These are phyloP conservation scores for Camelus dromedarius DNA, from an alignment of 2,113 vertebrate genomes.

Conservation along the genomic window DNA sequence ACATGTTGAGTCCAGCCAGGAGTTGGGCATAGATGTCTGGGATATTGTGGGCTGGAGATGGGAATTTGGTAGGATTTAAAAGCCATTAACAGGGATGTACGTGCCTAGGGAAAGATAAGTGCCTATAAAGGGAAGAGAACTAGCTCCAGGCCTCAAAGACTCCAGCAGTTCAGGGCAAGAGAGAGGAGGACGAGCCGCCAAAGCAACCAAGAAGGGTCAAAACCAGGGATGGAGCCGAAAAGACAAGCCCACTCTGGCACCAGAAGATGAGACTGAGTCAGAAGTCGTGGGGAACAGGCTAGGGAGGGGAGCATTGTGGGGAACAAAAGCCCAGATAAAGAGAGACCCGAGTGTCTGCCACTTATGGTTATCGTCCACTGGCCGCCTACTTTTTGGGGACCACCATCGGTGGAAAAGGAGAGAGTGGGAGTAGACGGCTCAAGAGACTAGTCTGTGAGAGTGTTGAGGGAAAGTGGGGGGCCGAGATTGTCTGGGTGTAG, in stretches of 20 bases:
- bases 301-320: not conserved
- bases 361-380: not conserved
- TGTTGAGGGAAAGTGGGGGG: not conserved
- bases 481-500: not conserved
- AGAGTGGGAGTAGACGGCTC: not conserved
- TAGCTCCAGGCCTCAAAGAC: not conserved
- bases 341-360: not conserved
- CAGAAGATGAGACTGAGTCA: not conserved
- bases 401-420: not conserved
- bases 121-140: not conserved
- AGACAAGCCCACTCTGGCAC: not conserved
- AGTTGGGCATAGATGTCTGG: not conserved
- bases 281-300: not conserved
- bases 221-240: not conserved
- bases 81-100: not conserved
- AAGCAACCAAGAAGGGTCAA: not conserved
- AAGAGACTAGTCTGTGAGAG: not conserved
- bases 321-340: not conserved
- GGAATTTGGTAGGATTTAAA: not conserved
- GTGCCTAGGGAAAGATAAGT: not conserved
- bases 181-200: not conserved
- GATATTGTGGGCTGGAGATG: not conserved
- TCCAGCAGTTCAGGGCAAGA: not conserved
- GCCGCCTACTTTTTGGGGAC: not conserved
- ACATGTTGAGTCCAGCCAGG: not conserved